Conservation (phyloP, 2,113 vertebrate genomes). For the Xiphophorus couchianus region DNA sequence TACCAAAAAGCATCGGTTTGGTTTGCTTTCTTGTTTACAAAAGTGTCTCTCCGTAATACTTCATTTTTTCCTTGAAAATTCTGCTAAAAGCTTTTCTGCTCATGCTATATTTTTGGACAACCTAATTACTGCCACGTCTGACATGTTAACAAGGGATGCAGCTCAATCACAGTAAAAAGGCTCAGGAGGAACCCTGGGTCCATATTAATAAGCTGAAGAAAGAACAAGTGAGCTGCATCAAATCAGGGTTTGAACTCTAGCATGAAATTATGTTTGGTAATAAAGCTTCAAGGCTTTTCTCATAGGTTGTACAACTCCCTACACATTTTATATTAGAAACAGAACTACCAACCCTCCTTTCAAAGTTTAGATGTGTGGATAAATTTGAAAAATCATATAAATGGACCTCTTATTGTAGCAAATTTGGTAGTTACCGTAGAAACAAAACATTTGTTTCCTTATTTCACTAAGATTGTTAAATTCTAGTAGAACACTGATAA, state of each 20-base stretch:
- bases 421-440: background rate
- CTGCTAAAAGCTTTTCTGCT: background rate
- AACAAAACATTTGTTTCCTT: background rate
- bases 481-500: background rate
- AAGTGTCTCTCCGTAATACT: background rate
- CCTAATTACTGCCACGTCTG: background rate
- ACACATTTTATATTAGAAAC: background rate
- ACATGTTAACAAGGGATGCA: constrained; percentile 17
- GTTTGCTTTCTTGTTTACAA: too few species aligned
- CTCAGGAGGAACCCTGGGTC: constrained; percentile 7
- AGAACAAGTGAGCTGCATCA: constrained; percentile 8
- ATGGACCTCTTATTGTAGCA: background rate
- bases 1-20: too few species aligned
- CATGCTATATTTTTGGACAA: background rate
- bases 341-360: background rate
- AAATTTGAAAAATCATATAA: background rate
- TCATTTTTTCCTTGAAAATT: background rate
- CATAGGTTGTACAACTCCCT: constrained; percentile 15
- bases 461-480: background rate
- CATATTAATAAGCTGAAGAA: constrained; percentile 35
- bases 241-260: constrained; percentile 5
- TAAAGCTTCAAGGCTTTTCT: constrained; percentile 20
- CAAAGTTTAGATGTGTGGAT: background rate
- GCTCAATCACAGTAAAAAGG: constrained; percentile 24
- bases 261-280: constrained; percentile 45